A percentile compares a stretch with the other conserved stretches of the same genome.
Conservation (phyloP, 2,888 invertebrate genomes). For the Theretra japonica region DNA sequence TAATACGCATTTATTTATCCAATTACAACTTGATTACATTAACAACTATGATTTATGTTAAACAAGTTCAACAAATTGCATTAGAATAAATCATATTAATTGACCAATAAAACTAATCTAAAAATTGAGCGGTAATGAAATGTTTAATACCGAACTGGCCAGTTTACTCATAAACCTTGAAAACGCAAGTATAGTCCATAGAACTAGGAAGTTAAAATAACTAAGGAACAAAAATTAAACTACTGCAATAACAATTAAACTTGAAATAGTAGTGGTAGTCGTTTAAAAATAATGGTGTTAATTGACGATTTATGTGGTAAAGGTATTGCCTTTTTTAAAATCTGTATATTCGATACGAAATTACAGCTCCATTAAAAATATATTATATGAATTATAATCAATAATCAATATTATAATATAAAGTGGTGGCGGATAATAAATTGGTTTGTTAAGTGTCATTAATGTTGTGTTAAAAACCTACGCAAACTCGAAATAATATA, state of each 20-base stretch:
- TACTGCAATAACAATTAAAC: background rate
- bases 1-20: slow-evolving; percentile 10
- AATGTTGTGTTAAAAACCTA: background rate
- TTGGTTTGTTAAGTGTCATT: background rate
- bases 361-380: background rate
- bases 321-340: no score
- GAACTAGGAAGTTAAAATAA: background rate
- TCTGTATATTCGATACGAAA: no score
- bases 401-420: background rate
- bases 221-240: slow-evolving; percentile 1
- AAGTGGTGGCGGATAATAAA: background rate
- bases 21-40: slow-evolving; percentile 14
- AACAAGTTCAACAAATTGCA: slow-evolving; percentile 4
- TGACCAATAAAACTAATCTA: slow-evolving; percentile 9
- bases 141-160: background rate
- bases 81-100: slow-evolving; percentile 7
- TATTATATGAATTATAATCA: background rate
- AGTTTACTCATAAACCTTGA: slow-evolving; percentile 8
- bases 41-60: slow-evolving; percentile 3
- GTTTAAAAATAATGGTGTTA: no score
- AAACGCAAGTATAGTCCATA: background rate
- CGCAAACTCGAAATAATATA: background rate
- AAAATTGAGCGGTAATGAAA: background rate
- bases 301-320: no score
- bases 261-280: background rate